Evolutionary conservation across 2,888 invertebrate genomes (phyloP).

Genomic region (Luffia ferchaultella): DNA sequence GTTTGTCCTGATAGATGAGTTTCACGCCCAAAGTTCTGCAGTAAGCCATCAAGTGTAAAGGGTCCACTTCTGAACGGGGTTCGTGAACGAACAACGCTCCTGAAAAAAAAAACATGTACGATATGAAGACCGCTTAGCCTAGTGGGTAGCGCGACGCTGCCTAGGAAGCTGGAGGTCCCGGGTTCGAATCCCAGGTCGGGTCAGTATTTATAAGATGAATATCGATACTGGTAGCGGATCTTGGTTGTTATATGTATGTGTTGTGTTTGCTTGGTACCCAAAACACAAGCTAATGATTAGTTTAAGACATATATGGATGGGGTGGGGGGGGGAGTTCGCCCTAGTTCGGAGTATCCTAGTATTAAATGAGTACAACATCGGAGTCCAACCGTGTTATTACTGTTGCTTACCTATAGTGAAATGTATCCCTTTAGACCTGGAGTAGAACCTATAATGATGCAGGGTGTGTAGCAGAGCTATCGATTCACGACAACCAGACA

Average conservation of each 20-base stretch:
- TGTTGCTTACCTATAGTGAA: slow-evolving; percentile 71
- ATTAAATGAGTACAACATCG: too few relatives aligned
- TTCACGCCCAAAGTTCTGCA: slow-evolving; percentile 76
- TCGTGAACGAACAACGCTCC: slow-evolving; percentile 62
- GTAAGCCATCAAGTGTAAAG: slow-evolving; percentile 75
- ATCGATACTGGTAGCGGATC: too few relatives aligned
- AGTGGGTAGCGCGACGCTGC: too few relatives aligned
- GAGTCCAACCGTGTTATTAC: too few relatives aligned
- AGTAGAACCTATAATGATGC: slow-evolving; percentile 84
- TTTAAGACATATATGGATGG: neutral
- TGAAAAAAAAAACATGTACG: slow-evolving; percentile 21
- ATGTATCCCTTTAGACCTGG: slow-evolving; percentile 75
- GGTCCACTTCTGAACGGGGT: slow-evolving; percentile 80
- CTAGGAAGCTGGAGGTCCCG: too few relatives aligned
- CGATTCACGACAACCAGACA: slow-evolving; percentile 86
- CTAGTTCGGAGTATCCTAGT: too few relatives aligned
- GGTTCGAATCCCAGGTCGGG: too few relatives aligned
- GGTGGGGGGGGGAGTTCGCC: too few relatives aligned
- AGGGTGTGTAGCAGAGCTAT: slow-evolving; percentile 85
- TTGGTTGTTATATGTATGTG: too few relatives aligned
- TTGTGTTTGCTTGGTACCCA: too few relatives aligned
- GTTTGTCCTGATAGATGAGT: slow-evolving; percentile 74
- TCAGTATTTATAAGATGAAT: too few relatives aligned
- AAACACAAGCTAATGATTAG: neutral
- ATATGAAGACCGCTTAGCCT: too few relatives aligned